Conservation (phyloP, 2,113 vertebrate species). For the Rynchops niger region DNA sequence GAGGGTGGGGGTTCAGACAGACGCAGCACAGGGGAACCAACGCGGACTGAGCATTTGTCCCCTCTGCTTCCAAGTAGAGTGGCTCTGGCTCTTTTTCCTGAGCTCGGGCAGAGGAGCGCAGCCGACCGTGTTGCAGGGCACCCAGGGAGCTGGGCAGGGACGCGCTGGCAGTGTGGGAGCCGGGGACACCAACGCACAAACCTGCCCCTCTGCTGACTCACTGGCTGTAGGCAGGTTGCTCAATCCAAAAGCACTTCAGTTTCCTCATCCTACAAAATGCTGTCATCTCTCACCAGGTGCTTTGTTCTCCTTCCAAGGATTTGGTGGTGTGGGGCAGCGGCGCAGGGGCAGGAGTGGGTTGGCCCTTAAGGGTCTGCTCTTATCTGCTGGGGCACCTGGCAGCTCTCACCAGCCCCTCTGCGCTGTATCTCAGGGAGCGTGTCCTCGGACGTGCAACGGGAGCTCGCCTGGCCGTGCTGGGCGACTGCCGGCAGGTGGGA, state of each 20-base stretch:
- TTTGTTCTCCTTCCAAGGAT: slow-evolving; percentile 39
- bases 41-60: accelerated
- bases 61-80: accelerated
- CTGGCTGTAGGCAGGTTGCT: background rate
- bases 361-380: background rate
- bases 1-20: background rate
- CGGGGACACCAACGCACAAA: background rate
- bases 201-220: slow-evolving; percentile 3
- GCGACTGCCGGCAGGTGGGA: background rate
- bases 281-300: background rate
- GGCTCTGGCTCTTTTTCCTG: background rate
- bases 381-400: background rate
- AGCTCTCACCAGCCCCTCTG: accelerated
- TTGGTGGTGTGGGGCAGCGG: background rate
- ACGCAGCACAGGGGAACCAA: accelerated
- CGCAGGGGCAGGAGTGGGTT: background rate
- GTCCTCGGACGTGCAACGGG: background rate
- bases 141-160: accelerated
- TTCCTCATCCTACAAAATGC: background rate
- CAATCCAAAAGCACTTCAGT: background rate
- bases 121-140: background rate
- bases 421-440: accelerated
- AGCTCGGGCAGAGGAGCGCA: accelerated
- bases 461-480: accelerated
- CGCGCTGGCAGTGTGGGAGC: background rate